A percentile compares a stretch with the other conserved stretches of the same genome.
These are phyloP conservation scores for Sphenopsis melanotis DNA, from an alignment of 2,797 vertebrate species.

Conservation along the genomic window DNA sequence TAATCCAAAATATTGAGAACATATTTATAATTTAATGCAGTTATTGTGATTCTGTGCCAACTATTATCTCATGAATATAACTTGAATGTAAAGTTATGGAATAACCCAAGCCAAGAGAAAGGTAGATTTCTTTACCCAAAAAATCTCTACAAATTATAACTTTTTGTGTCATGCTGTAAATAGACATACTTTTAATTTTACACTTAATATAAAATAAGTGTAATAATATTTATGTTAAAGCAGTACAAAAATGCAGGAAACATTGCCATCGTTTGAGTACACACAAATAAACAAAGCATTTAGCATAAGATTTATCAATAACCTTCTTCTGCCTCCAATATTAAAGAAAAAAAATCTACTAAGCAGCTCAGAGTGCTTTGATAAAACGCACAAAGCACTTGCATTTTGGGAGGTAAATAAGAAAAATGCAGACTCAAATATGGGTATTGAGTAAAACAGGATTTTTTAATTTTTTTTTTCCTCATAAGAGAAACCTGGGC, in stretches of 20 bases:
- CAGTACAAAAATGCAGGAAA: not conserved
- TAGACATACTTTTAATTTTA: not conserved
- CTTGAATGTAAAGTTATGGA: not conserved
- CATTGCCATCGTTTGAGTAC: not conserved
- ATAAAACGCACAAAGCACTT: not conserved
- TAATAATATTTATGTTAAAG: not conserved
- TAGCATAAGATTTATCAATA: not conserved
- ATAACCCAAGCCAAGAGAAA: not conserved
- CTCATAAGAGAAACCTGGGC: not conserved
- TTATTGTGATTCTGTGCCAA: slow-evolving; percentile 15
- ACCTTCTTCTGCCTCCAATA: not conserved
- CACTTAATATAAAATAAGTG: not conserved
- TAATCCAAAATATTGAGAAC: slow-evolving; percentile 29
- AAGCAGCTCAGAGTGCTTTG: not conserved
- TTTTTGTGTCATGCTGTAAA: not conserved
- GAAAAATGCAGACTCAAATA: not conserved
- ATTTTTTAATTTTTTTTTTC: not conserved
- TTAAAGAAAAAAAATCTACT: not conserved
- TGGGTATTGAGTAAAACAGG: not conserved
- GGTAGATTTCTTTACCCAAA: not conserved
- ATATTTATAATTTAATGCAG: slow-evolving; percentile 14
- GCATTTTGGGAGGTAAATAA: not conserved
- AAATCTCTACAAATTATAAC: not conserved
- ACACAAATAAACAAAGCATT: not conserved
- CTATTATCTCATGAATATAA: slow-evolving; percentile 15